Percentiles rank a stretch among this genome's conserved stretches.
These are phyloP conservation scores for Sinelater perroti DNA, from an alignment of 2,888 invertebrate species.

Conservation along the genomic window DNA sequence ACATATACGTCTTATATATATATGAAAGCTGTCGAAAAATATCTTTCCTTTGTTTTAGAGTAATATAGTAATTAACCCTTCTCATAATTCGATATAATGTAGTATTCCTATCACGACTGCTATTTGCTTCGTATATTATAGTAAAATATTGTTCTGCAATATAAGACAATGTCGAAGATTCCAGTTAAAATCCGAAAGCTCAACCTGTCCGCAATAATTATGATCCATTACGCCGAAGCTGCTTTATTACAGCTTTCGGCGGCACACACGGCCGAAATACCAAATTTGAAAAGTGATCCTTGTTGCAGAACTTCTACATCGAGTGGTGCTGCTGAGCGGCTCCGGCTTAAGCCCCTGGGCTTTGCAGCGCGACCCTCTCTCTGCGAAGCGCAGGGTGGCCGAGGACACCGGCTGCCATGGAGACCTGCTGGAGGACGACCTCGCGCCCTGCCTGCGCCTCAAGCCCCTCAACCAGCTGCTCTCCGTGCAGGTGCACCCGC, in stretches of 20 bases:
- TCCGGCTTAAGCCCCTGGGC: conserved; percentile 94
- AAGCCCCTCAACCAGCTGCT: conserved; percentile 79
- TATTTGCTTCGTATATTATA: no score
- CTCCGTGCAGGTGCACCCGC: conserved; percentile 79
- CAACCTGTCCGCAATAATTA: conserved; percentile 3
- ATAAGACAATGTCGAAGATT: conserved; percentile 1
- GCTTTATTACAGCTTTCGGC: background rate
- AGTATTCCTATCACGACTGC: no score
- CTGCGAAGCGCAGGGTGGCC: conserved; percentile 81
- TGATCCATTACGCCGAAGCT: conserved; percentile 7
- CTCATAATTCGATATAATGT: no score
- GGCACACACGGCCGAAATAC: conserved; percentile 4
- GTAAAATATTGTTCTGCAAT: background rate
- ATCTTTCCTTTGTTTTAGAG: no score
- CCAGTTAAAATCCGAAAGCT: conserved; percentile 3
- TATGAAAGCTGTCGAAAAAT: no score
- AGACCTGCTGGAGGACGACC: conserved; percentile 81
- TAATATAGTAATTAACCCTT: no score
- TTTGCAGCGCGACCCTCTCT: conserved; percentile 83
- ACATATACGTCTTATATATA: no score
- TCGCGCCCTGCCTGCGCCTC: conserved; percentile 84
- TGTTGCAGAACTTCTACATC: conserved; percentile 83
- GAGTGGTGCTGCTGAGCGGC: conserved; percentile 88
- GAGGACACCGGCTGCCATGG: conserved; percentile 86
- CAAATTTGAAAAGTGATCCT: conserved; percentile 16